phyloP scores from a whole-genome alignment of 2,113 vertebrate species.

The Alosa alosa region DNA sequence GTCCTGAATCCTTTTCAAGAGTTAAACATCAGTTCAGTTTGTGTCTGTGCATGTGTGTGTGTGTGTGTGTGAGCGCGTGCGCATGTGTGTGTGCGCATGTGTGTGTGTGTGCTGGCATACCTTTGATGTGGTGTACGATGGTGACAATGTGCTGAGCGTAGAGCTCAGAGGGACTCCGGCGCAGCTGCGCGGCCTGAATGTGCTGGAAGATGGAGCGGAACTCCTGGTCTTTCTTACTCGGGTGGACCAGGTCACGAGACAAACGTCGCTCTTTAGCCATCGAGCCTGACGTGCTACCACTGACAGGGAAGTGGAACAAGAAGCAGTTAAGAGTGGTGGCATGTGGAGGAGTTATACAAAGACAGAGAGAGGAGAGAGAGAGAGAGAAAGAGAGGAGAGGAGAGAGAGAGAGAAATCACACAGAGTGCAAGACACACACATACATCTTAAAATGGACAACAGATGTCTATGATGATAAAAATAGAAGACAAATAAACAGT shows the following conservation, averaged over 20 bases:
- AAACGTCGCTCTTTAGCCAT: slow-evolving; percentile 84
- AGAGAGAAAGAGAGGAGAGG: too few species aligned
- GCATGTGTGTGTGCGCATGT: background rate
- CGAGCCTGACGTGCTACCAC: slow-evolving; percentile 79
- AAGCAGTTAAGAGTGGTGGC: background rate
- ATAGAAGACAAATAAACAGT: background rate
- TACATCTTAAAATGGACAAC: background rate
- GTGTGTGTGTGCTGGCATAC: slow-evolving; percentile 55
- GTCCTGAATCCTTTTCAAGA: too few species aligned
- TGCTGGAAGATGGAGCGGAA: slow-evolving; percentile 97
- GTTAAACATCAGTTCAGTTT: background rate
- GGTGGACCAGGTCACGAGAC: slow-evolving; percentile 82
- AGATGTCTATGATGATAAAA: background rate
- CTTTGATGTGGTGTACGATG: slow-evolving; percentile 97
- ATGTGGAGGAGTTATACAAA: background rate
- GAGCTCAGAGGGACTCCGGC: slow-evolving; percentile 88
- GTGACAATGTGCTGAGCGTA: slow-evolving; percentile 98
- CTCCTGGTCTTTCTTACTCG: slow-evolving; percentile 88
- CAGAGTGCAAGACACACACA: background rate
- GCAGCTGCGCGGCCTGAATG: slow-evolving; percentile 88
- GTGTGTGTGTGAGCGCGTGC: background rate
- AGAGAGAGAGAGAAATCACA: background rate
- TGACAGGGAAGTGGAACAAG: background rate
- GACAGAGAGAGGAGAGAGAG: background rate
- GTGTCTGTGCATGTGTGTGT: background rate